Evolutionary conservation across 2,888 invertebrate genomes (phyloP).

Genomic region (Criorhina ranunculi): DNA sequence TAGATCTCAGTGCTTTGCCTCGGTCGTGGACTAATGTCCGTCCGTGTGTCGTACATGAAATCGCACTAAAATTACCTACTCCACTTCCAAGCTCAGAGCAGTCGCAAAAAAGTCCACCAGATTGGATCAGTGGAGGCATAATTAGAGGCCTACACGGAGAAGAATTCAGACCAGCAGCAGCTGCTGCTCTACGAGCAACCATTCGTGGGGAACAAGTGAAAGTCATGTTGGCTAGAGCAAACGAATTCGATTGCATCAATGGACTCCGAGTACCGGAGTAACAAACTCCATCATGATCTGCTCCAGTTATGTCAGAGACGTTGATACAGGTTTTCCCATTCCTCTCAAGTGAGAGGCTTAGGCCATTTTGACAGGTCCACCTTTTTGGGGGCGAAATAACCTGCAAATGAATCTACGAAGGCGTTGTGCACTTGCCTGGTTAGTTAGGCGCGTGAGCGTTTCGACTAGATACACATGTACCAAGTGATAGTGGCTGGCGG

Average conservation of each 20-base stretch:
- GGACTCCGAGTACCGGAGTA: constrained; percentile 23
- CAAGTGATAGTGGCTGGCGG: constrained; percentile 35
- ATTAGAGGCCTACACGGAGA: constrained; percentile 75
- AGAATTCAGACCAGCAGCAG: constrained; percentile 50
- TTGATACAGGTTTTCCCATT: constrained; percentile 33
- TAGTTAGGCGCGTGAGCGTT: constrained; percentile 56
- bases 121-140: constrained; percentile 71
- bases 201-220: constrained; percentile 53
- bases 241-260: constrained; percentile 65
- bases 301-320: constrained; percentile 71
- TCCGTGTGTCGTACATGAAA: constrained; percentile 56
- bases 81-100: constrained; percentile 33
- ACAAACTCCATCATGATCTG: constrained; percentile 60
- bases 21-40: constrained; percentile 59
- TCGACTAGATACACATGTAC: constrained; percentile 65
- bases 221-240: constrained; percentile 44
- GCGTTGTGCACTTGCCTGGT: constrained; percentile 70
- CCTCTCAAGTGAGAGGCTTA: constrained; percentile 51
- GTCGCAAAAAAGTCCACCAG: constrained; percentile 39
- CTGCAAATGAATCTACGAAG: constrained; percentile 54
- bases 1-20: constrained; percentile 41
- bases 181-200: neutral
- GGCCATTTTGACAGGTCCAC: constrained; percentile 60
- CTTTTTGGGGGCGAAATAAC: constrained; percentile 45
- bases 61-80: constrained; percentile 66